A percentile compares a stretch with the other conserved stretches of the same genome.
phyloP scores from a whole-genome alignment of 2,888 invertebrate species.

The Apamea anceps region DNA sequence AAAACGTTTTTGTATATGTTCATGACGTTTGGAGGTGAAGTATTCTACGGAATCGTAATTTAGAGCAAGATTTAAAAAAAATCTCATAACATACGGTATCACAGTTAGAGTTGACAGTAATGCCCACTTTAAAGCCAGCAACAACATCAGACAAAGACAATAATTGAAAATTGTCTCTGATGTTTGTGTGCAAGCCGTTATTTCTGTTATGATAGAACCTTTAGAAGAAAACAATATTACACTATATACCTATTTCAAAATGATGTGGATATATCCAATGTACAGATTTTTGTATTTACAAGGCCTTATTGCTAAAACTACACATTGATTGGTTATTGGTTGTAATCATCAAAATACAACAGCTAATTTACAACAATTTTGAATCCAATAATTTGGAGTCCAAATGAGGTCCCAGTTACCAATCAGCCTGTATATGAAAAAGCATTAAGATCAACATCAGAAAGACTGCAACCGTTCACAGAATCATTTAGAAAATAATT shows the following conservation, averaged over 20 bases:
- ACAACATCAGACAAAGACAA: background rate
- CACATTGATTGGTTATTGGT: background rate
- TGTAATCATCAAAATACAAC: background rate
- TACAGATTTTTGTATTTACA: background rate
- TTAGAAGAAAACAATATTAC: background rate
- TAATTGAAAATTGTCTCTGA: background rate
- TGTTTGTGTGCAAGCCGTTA: background rate
- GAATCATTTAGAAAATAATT: background rate
- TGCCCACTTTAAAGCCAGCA: background rate
- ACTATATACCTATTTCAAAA: background rate
- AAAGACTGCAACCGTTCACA: background rate
- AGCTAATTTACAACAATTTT: background rate
- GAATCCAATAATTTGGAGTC: background rate
- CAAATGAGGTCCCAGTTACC: background rate
- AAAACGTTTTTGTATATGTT: background rate
- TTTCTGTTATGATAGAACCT: background rate
- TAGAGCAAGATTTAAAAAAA: background rate
- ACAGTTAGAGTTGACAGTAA: background rate
- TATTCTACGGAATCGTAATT: slow-evolving; percentile 7
- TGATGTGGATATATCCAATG: background rate
- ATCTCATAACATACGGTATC: background rate
- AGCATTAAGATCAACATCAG: background rate
- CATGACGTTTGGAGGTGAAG: background rate
- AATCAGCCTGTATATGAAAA: background rate
- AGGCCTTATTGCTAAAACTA: background rate